A percentile compares a stretch with the other conserved stretches of the same genome.
Evolutionary conservation across 2,113 vertebrate species (phyloP).

Genomic region (Numenius arquata): DNA sequence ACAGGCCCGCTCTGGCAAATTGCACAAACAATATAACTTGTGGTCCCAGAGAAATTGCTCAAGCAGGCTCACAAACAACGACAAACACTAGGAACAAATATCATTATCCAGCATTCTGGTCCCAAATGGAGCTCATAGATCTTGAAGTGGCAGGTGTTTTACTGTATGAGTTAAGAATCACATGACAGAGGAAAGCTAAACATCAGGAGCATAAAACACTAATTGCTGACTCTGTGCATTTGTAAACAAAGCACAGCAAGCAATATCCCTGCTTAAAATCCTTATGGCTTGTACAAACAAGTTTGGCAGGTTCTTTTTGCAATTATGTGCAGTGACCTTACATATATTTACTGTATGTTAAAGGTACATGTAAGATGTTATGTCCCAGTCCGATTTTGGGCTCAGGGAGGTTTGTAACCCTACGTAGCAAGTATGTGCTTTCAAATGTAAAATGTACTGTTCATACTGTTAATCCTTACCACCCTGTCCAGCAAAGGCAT

Average conservation of each 20-base stretch:
- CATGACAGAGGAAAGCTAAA: constrained; percentile 25
- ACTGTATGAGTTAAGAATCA: constrained; percentile 30
- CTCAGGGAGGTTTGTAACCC: too few species aligned
- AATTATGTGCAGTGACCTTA: neutral
- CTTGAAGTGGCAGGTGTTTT: constrained; percentile 30
- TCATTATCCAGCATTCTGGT: constrained; percentile 16
- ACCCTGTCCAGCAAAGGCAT: neutral
- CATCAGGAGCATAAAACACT: constrained; percentile 44
- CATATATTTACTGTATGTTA: neutral
- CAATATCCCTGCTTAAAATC: neutral
- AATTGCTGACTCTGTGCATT: constrained; percentile 54
- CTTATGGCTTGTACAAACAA: neutral
- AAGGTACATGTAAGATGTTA: neutral
- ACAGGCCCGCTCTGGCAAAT: neutral
- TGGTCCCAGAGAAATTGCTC: constrained; percentile 9
- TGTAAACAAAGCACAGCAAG: constrained; percentile 22
- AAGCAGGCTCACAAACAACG: neutral
- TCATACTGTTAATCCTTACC: neutral
- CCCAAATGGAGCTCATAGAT: constrained; percentile 5
- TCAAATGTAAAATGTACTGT: neutral
- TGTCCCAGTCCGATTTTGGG: too few species aligned
- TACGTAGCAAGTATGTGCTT: neutral
- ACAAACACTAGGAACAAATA: constrained; percentile 25
- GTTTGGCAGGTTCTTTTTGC: neutral
- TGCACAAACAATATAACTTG: constrained; percentile 14